Evolutionary conservation across 53 echinoderm and acorn worm species (phyloP), one percentile per base, ranked within the genome.

Genomic region (Holothuria leucospilota): DNA sequence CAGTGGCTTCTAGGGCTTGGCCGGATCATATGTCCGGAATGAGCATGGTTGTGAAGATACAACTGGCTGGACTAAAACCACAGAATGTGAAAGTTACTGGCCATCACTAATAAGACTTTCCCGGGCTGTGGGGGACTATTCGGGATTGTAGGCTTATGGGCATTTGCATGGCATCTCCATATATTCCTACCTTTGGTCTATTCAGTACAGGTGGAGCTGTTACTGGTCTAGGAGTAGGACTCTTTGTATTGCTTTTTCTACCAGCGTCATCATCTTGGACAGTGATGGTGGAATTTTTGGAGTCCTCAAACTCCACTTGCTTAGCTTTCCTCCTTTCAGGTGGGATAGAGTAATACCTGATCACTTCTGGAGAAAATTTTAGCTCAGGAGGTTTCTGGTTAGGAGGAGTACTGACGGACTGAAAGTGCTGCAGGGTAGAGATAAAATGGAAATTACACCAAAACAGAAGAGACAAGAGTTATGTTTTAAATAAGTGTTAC

Each of bases 261-360:
- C 18, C 38, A 60, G 85, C 68, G 68, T 87, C 66, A 58, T 86
- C 84, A 77, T 30, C 73, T 18, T 84, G 51, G 6, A 89, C 78
- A 13, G 38, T 69, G 52, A 20, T 60, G 77, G 40, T 51, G 42
- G 83, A 69, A 52, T 86, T 81, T 25, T 66, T 71, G 49, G 78
- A 68, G 3, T 77, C 81, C 59, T 90, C 69, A 73, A 95, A 92
- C 29, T 60, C 91, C 8, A 92, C 92, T 56, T 84, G 68, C 59
- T 90, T 93, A 14, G 87, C 71, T 59, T 86, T 88, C 24, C 95
- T 88, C 67, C 69, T 90, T 20, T 90, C 92, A 7, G 78, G 80
- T 29, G 93, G 93, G 21, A 84, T 60, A 26, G 96, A 94, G 92
- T 96, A 96, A 83, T 87, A 92, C 88, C 88, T 96, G 71, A 96